Evolutionary conservation across 2,113 vertebrate genomes (phyloP).

Genomic region (Geothlypis trichas): DNA sequence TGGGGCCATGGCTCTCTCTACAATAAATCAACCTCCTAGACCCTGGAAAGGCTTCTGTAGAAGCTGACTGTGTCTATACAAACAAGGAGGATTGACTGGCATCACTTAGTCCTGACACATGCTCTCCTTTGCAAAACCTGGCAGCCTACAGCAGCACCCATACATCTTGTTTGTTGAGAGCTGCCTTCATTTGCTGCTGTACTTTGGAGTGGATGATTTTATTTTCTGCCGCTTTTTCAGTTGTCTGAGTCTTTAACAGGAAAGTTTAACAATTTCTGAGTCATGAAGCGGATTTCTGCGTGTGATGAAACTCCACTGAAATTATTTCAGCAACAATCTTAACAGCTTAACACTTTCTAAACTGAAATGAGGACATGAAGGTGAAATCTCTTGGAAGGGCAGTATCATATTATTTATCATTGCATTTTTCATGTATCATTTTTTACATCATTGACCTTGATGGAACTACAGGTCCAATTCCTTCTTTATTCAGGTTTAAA

Average conservation of each 20-base stretch:
- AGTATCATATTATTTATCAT: not conserved
- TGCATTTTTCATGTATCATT: not conserved
- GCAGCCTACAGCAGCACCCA: not conserved
- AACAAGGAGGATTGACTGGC: not conserved
- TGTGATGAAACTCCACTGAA: not conserved
- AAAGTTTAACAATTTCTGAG: constrained; percentile 28
- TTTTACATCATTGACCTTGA: not conserved
- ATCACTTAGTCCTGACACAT: accelerated
- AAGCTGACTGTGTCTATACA: not conserved
- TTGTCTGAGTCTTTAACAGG: not conserved
- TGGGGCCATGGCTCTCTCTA: not conserved
- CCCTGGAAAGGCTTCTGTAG: not conserved
- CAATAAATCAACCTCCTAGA: not conserved
- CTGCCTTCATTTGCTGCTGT: not conserved
- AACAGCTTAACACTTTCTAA: not conserved
- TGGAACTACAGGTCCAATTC: not conserved
- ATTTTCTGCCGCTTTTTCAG: not conserved
- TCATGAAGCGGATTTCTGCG: not conserved
- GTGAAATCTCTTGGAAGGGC: not conserved
- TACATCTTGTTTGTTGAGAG: not conserved
- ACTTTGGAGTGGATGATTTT: not conserved
- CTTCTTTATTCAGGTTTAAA: not conserved
- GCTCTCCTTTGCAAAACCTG: not conserved
- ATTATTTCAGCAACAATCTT: not conserved
- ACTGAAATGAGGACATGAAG: not conserved